Percentiles rank a stretch among this genome's conserved stretches.
Evolutionary conservation across 1,140 invertebrate genomes (phyloP).

Genomic region (Drosophila fuyamai): DNA sequence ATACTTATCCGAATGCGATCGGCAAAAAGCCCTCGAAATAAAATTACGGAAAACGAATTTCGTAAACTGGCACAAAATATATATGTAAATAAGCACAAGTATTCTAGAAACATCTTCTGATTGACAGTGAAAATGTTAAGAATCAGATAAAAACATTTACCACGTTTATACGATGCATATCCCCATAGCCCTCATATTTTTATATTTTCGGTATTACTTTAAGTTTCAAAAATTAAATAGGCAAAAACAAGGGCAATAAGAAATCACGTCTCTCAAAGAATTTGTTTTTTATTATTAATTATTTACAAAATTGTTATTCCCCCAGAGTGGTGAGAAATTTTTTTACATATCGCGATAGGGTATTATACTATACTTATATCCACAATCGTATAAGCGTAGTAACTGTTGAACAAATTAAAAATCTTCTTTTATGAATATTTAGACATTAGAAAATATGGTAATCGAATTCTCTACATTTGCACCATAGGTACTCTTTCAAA

Average conservation of each 20-base stretch:
- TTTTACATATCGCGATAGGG: constrained; percentile 30
- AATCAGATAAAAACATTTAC: constrained; percentile 13
- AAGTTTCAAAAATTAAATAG: not conserved
- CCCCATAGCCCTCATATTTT: constrained; percentile 6
- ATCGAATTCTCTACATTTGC: constrained; percentile 16
- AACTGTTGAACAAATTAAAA: constrained; percentile 25
- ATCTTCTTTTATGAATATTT: constrained; percentile 19
- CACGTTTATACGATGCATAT: constrained; percentile 55
- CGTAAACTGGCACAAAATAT: constrained; percentile 31
- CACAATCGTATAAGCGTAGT: constrained; percentile 41
- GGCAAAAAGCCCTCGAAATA: constrained; percentile 9
- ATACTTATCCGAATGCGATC: constrained; percentile 7
- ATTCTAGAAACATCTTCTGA: constrained; percentile 16
- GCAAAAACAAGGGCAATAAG: constrained; percentile 4
- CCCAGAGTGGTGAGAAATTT: constrained; percentile 13
- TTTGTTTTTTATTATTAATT: constrained; percentile 6
- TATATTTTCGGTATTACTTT: constrained; percentile 4
- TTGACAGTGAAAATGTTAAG: constrained; percentile 7
- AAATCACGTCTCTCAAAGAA: not conserved
- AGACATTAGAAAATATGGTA: constrained; percentile 26
- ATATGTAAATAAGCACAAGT: constrained; percentile 41
- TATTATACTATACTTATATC: constrained; percentile 16
- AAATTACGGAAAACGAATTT: constrained; percentile 6
- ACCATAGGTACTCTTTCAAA: constrained; percentile 11
- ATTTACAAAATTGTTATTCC: constrained; percentile 11